Conservation (phyloP, 2,888 invertebrate genomes). For the Atherix ibis region DNA sequence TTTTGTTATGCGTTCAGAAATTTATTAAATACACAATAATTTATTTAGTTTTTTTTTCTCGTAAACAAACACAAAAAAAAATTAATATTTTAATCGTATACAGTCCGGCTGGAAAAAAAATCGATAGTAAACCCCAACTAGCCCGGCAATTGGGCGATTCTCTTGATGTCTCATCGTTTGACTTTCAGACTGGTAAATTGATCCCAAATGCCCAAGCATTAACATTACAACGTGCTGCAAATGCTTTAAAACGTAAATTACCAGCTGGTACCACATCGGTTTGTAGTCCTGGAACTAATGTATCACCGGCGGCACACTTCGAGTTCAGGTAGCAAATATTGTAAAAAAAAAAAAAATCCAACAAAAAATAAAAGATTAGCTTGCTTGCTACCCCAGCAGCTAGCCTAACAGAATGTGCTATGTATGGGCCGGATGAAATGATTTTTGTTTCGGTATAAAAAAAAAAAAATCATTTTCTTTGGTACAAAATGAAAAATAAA, state of each 20-base stretch:
- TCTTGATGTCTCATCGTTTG: conserved; percentile 66
- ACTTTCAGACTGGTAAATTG: conserved; percentile 66
- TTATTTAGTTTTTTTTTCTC: too few species aligned
- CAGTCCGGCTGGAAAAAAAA: conserved; percentile 70
- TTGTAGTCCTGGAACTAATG: conserved; percentile 12
- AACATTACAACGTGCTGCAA: conserved; percentile 9
- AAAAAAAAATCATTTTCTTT: too few species aligned
- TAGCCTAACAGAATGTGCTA: too few species aligned
- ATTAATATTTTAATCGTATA: conserved; percentile 16
- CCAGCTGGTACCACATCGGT: conserved; percentile 36
- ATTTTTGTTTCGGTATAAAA: too few species aligned
- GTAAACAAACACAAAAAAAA: too few species aligned
- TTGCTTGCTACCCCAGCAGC: too few species aligned
- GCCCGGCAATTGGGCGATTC: conserved; percentile 60
- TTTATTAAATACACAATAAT: too few species aligned
- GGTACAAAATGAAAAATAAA: too few species aligned
- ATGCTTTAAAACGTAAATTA: conserved; percentile 9
- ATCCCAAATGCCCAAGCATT: conserved; percentile 38
- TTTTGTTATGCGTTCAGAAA: too few species aligned
- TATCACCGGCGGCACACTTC: conserved; percentile 37
- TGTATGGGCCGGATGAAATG: too few species aligned
- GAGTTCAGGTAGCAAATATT: conserved; percentile 44
- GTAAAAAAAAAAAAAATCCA: too few species aligned
- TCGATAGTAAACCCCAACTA: conserved; percentile 68
- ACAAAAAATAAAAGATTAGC: too few species aligned